Evolutionary conservation across 2,888 invertebrate species (phyloP), one percentile per base, ranked within the genome.

Genomic region (Lordiphosa andalusiaca): DNA sequence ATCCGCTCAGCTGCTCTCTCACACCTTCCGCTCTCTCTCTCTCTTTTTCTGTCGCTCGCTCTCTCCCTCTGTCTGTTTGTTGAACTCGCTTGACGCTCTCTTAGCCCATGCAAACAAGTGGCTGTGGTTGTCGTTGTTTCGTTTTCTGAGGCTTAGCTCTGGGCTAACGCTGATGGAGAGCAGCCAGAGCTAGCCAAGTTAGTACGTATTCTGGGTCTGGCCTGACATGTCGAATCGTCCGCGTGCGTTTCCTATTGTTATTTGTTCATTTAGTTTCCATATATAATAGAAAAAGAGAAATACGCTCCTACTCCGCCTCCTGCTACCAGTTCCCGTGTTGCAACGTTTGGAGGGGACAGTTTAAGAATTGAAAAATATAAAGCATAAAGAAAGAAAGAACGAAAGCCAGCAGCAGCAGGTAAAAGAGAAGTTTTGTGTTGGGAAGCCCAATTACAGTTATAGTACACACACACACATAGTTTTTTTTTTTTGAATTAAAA

Each of bases 141-240:
- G 12, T 6, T 23, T 16, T 39, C 21, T 7, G 35, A 48, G 54
- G 61, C 64, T 61, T 57, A 57, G 56, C 57, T 38, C 46, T 55
- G 37, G 44, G 42, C 55, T 42, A 30, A 50, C 50, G 13, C 44
- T 44, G 33, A 44, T 33, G 12, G 30, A 44, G 44, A 44, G 44
- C 35, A 21, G 35, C 51, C 62, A 58, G 71, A 63, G 75, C 71
- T 71, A 71, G 67, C 65, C 73, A 77, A 73, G 75, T 80, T 76
- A 83, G 80, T 76, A 69, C 66, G 69, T 71, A 59, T 44, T 72
- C 69, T 77, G 66, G 61, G 66, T 72, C 70, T 75, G 67, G 65
- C 68, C 75, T 65, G 70, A 68, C 73, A 84, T 66, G 58, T 62
- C 81, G 68, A 80, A 59, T 73, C 73, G 75, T 55, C 82, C 73